A percentile compares a stretch with the other conserved stretches of the same genome.
phyloP scores from a whole-genome alignment of 2,113 vertebrate species.

The Grallaria varia region DNA sequence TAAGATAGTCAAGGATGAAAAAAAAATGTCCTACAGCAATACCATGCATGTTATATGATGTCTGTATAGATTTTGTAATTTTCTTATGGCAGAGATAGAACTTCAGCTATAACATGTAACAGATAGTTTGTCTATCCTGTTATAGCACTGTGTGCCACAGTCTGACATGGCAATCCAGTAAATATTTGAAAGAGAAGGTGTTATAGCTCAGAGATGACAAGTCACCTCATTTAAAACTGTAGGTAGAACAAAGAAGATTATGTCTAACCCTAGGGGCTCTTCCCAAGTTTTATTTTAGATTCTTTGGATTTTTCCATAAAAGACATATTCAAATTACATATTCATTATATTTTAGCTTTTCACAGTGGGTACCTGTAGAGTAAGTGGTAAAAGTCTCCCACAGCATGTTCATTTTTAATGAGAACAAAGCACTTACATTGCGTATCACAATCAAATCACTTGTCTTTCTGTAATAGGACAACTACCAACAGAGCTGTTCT shows the following conservation, averaged over 20 bases:
- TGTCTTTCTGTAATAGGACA: conserved; percentile 18
- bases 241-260: background rate
- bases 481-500: conserved; percentile 2
- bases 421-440: conserved; percentile 47
- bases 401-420: conserved; percentile 63
- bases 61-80: background rate
- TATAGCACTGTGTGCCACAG: background rate
- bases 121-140: background rate
- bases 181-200: background rate
- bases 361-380: conserved; percentile 36
- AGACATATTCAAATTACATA: background rate
- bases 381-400: conserved; percentile 41
- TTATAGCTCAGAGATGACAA: background rate
- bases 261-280: background rate
- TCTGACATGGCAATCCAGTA: background rate
- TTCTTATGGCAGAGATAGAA: background rate
- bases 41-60: accelerated
- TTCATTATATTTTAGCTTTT: conserved; percentile 45
- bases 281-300: background rate
- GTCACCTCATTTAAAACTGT: background rate
- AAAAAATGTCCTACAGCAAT: background rate
- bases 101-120: background rate
- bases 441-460: conserved; percentile 43
- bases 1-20: background rate
- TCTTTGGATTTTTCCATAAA: background rate